These are phyloP conservation scores for Arbacia lixula DNA, from an alignment of 53 echinoderm and acorn worm species.

Conservation along the genomic window DNA sequence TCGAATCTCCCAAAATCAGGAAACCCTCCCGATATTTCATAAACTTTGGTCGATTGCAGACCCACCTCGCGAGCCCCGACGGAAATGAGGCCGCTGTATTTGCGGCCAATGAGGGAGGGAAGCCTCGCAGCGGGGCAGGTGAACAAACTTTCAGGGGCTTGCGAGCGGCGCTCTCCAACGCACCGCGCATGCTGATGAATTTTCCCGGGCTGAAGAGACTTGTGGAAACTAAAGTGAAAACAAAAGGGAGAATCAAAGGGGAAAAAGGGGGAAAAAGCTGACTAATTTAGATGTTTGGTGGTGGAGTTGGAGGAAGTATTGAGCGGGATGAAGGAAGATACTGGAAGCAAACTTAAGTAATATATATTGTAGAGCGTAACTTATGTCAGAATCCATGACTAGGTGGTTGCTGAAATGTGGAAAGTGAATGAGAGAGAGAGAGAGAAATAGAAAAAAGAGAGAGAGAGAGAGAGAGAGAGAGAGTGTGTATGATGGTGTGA, in stretches of 20 bases:
- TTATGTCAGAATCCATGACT: no score
- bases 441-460: no score
- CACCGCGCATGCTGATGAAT: conserved; percentile 24
- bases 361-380: no score
- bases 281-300: conserved; percentile 40
- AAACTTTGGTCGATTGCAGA: no score
- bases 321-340: no score
- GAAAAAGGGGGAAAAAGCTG: conserved; percentile 15
- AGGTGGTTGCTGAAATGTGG: no score
- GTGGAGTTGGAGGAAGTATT: no score
- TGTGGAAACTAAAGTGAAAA: not conserved
- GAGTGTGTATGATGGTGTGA: no score
- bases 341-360: no score
- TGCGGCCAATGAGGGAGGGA: conserved; percentile 14
- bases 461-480: not conserved
- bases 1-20: no score
- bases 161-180: conserved; percentile 20
- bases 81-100: conserved; percentile 20
- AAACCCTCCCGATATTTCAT: no score
- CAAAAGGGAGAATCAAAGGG: not conserved
- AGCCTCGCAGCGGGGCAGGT: conserved; percentile 41
- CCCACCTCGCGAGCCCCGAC: conserved; percentile 32
- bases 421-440: no score
- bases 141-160: conserved; percentile 28
- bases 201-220: not conserved